These are phyloP conservation scores for Microplitis manilae DNA, from an alignment of 2,888 invertebrate species.

Conservation along the genomic window DNA sequence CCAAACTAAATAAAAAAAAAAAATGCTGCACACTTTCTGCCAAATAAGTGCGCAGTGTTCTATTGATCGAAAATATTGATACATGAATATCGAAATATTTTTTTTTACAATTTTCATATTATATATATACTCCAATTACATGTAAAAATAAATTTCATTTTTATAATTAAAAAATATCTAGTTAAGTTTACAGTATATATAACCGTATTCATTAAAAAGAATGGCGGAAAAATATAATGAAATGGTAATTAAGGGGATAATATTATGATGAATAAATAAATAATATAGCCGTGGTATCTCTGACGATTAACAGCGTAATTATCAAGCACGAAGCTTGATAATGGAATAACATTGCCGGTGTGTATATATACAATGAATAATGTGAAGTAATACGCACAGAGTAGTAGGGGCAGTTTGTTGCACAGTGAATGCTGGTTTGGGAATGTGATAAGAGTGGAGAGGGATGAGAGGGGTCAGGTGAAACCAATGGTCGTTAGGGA, in stretches of 20 bases:
- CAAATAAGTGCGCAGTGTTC: too few species aligned
- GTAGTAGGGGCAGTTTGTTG: not conserved
- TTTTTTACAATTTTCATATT: too few species aligned
- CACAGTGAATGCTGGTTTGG: not conserved
- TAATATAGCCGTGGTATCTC: not conserved
- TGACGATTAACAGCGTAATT: conserved; percentile 60
- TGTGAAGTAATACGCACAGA: conserved; percentile 5
- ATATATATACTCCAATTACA: too few species aligned
- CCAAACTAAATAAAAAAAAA: too few species aligned
- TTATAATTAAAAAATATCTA: too few species aligned
- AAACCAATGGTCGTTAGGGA: not conserved
- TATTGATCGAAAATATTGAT: too few species aligned
- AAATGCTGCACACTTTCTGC: too few species aligned
- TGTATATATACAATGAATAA: conserved; percentile 58
- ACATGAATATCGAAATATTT: too few species aligned
- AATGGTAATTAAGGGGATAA: not conserved
- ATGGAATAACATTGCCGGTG: conserved; percentile 60
- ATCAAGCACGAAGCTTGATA: conserved; percentile 58
- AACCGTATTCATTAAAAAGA: too few species aligned
- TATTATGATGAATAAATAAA: not conserved
- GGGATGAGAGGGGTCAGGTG: not conserved
- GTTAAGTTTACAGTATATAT: too few species aligned
- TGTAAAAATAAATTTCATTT: too few species aligned
- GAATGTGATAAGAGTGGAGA: not conserved
- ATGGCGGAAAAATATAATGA: not conserved